These are phyloP conservation scores for Capreolus pygargus DNA, from an alignment of 2,113 vertebrate species.

Conservation along the genomic window DNA sequence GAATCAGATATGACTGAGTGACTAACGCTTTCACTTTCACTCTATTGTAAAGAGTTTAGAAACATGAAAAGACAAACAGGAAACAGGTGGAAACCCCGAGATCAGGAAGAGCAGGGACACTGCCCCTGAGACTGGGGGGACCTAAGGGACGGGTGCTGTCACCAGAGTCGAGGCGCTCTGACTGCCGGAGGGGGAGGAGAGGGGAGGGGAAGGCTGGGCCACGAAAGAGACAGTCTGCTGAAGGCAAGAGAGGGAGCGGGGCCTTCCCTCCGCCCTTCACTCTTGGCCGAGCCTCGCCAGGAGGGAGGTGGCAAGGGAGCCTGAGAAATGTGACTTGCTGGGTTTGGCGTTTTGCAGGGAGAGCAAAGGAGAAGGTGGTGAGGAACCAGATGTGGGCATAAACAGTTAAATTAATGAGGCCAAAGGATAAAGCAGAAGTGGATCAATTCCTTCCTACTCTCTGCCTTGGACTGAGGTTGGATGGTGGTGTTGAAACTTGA, in stretches of 20 bases:
- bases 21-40: not conserved
- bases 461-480: not conserved
- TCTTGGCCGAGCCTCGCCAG: not conserved
- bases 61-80: not conserved
- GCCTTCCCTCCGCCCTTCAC: not conserved
- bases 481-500: not conserved
- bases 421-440: not conserved
- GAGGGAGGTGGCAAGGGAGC: not conserved
- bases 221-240: not conserved
- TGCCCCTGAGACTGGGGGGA: not conserved
- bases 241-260: not conserved
- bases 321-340: not conserved
- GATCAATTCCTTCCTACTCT: not conserved
- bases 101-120: not conserved
- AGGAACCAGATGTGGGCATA: not conserved
- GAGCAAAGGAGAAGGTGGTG: not conserved
- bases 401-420: not conserved
- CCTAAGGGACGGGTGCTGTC: not conserved
- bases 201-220: not conserved
- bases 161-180: not conserved
- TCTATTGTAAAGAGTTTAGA: not conserved
- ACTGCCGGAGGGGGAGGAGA: not conserved
- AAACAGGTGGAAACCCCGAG: not conserved
- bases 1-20: not conserved
- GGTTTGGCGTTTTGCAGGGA: not conserved